Evolutionary conservation across 2,888 invertebrate genomes (phyloP).

Genomic region (Melanostoma mellinum): DNA sequence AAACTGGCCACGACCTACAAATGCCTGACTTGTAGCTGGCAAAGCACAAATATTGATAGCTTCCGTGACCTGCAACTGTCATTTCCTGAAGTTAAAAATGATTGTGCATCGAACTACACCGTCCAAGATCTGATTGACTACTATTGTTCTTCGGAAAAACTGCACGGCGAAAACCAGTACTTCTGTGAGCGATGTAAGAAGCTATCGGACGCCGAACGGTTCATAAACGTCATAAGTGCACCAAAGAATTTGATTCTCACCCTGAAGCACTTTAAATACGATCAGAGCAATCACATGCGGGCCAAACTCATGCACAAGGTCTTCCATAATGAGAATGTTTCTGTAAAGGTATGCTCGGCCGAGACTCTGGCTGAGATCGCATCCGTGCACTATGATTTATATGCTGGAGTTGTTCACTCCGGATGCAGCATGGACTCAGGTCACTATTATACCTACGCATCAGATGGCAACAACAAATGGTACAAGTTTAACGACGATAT

Average conservation of each 20-base stretch:
- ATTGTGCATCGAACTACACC: constrained; percentile 83
- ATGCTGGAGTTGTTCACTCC: constrained; percentile 92
- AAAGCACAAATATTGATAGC: constrained; percentile 88
- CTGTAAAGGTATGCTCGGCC: constrained; percentile 81
- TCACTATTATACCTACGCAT: constrained; percentile 93
- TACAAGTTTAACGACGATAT: constrained; percentile 91
- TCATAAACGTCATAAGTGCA: constrained; percentile 87
- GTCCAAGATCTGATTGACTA: constrained; percentile 91
- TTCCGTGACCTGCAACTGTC: constrained; percentile 92
- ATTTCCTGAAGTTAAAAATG: constrained; percentile 85
- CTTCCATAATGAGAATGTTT: constrained; percentile 84
- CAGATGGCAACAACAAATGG: constrained; percentile 86
- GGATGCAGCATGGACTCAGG: constrained; percentile 93
- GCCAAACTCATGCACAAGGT: constrained; percentile 91
- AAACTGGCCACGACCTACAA: constrained; percentile 88
- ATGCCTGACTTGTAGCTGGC: constrained; percentile 88
- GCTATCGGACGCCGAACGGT: constrained; percentile 89
- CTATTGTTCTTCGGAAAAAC: constrained; percentile 89
- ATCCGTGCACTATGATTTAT: constrained; percentile 86
- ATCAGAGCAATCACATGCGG: constrained; percentile 87
- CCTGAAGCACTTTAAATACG: constrained; percentile 90
- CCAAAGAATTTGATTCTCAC: constrained; percentile 91
- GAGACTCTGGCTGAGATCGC: constrained; percentile 78
- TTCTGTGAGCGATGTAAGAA: constrained; percentile 89
- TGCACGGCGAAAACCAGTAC: constrained; percentile 92